phyloP scores from a whole-genome alignment of 92 coral and sea anemone species.

The Epizoanthus stellaris region DNA sequence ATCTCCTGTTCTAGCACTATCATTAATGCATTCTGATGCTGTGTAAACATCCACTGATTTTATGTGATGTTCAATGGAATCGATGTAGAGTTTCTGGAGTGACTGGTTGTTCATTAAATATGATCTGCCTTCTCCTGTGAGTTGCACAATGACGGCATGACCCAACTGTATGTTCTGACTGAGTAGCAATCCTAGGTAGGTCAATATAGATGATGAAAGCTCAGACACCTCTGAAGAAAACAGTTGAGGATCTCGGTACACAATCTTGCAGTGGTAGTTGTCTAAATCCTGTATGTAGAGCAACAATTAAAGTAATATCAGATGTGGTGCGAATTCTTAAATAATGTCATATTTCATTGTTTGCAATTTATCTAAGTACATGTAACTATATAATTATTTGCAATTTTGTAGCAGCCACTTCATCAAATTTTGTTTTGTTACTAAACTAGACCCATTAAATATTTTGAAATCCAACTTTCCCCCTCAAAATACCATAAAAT shows the following conservation, averaged over 20 bases:
- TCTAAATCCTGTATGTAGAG: constrained; percentile 78
- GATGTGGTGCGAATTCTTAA: neutral
- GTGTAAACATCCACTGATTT: constrained; percentile 43
- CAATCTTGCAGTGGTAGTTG: constrained; percentile 84
- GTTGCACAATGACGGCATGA: constrained; percentile 76
- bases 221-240: constrained; percentile 71
- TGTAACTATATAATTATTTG: neutral
- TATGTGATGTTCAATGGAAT: constrained; percentile 63
- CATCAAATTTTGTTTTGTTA: too few relatives aligned
- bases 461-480: too few relatives aligned
- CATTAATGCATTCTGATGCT: neutral
- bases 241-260: constrained; percentile 69
- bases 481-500: too few relatives aligned
- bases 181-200: constrained; percentile 68
- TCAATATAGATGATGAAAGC: constrained; percentile 69
- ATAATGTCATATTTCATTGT: too few relatives aligned
- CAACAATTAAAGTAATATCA: neutral
- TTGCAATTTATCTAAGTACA: too few relatives aligned
- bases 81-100: constrained; percentile 75
- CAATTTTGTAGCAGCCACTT: neutral
- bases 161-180: constrained; percentile 78
- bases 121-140: constrained; percentile 68
- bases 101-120: constrained; percentile 78
- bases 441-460: too few relatives aligned
- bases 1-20: constrained; percentile 9